Base-by-base conservation (phyloP, 2,888 invertebrate genomes). In the Ochropacha duplaris region DNA sequence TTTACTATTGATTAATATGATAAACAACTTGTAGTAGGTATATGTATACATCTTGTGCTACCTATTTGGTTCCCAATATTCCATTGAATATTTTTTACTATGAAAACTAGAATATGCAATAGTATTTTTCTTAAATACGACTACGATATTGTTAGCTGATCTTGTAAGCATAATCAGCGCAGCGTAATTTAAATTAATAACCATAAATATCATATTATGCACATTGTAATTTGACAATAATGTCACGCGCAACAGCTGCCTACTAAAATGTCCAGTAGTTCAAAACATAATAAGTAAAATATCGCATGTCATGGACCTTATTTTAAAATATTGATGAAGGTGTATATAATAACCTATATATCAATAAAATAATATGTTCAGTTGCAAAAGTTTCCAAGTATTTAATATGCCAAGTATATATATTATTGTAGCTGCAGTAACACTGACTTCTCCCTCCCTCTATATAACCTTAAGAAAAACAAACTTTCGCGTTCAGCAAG, bases 401-500 rank as follows among this genome's bases (percentile, higher is more conserved):
- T 44, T 44, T 44, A 44, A 19, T 1, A 44, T 44, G 44, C 2
- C 2, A n/a, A n/a, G n/a, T n/a, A 3, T 3, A 9, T 44, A 44
- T 19, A 19, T 8, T 44, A 44, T 44, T 39, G n/a, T 39, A 31
- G 31, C 36, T n/a, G 36, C 6, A 36, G 36, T 36, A 31, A n/a
- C n/a, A 36, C 36, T 36, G 5, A n/a, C n/a, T 36, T 44, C 16
- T 44, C 44, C 16, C 19, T 44, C 44, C 44, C 19, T 44, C 44
- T 44, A 16, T 19, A 44, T 44, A 44, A 44, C 44, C 44, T 44
- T 44, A 44, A 44, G 19, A 52, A 52, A 52, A 52, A 31, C 31
- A 52, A 52, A 52, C 34, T 52, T 52, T 52, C 52, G 44, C 19
- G 44, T 44, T 44, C 3, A 19, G 44, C 19, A 2, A 16, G 71